Evolutionary conservation across 2,113 vertebrate species (phyloP).

Genomic region (Rostratula benghalensis): DNA sequence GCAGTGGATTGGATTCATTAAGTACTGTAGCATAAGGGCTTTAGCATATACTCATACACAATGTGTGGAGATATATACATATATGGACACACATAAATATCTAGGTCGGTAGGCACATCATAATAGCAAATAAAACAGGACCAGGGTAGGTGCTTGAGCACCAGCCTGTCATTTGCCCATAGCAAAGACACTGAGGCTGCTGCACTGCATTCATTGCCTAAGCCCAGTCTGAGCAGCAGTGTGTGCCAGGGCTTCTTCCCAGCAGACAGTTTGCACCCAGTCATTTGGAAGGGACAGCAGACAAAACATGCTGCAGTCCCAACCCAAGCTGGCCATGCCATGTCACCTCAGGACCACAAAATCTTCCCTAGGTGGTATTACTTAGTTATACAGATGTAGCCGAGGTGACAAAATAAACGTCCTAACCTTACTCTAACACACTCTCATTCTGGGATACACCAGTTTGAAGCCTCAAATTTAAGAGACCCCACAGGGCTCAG

Average conservation of each 20-base stretch:
- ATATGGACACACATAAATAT: not conserved
- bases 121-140: not conserved
- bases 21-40: not conserved
- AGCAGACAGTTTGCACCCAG: not conserved
- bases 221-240: not conserved
- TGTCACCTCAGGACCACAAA: not conserved
- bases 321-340: not conserved
- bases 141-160: not conserved
- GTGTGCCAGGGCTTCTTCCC: not conserved
- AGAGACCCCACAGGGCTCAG: not conserved
- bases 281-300: not conserved
- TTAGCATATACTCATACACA: not conserved
- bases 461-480: not conserved
- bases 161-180: fast-evolving
- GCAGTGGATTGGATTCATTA: not conserved
- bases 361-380: not conserved
- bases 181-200: not conserved
- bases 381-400: not conserved
- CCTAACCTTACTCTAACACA: not conserved
- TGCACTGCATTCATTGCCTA: not conserved
- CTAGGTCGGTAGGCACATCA: not conserved
- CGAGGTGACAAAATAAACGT: not conserved
- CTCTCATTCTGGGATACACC: not conserved
- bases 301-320: not conserved
- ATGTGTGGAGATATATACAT: too few species aligned